These are phyloP conservation scores for Peromyscus melanophrys DNA, from an alignment of 2,797 vertebrate genomes.

Conservation along the genomic window DNA sequence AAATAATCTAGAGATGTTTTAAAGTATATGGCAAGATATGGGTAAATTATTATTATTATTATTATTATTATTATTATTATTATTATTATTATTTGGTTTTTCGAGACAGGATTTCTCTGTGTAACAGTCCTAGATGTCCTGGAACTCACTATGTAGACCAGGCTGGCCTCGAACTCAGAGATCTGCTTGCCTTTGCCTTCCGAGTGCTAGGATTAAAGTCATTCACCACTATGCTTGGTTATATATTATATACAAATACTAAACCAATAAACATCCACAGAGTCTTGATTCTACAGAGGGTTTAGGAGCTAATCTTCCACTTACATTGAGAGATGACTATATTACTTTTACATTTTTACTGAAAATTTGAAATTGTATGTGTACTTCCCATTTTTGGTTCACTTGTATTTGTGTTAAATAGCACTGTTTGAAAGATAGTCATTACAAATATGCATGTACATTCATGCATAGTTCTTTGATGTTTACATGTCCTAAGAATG, in stretches of 20 bases:
- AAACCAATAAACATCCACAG: neutral
- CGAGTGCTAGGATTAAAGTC: neutral
- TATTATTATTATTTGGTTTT: neutral
- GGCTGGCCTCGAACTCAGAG: neutral
- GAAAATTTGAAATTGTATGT: conserved; percentile 12
- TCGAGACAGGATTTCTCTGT: neutral
- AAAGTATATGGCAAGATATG: neutral
- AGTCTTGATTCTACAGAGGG: neutral
- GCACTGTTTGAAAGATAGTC: neutral
- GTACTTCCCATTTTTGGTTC: neutral
- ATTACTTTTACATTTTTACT: conserved; percentile 61
- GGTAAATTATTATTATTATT: neutral
- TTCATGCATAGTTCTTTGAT: neutral
- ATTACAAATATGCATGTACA: neutral
- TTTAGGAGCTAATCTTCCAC: neutral
- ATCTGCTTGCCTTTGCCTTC: neutral
- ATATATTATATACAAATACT: neutral
- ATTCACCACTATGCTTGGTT: neutral
- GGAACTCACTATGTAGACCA: neutral
- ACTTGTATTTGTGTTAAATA: neutral
- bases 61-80: neutral
- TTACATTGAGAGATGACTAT: neutral
- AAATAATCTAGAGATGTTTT: conserved; percentile 1
- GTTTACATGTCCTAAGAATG: neutral
- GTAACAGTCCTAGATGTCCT: neutral